Evolutionary conservation across 2,797 vertebrate genomes (phyloP), one percentile per base, ranked within the genome.

Genomic region (Acropternis orthonyx): DNA sequence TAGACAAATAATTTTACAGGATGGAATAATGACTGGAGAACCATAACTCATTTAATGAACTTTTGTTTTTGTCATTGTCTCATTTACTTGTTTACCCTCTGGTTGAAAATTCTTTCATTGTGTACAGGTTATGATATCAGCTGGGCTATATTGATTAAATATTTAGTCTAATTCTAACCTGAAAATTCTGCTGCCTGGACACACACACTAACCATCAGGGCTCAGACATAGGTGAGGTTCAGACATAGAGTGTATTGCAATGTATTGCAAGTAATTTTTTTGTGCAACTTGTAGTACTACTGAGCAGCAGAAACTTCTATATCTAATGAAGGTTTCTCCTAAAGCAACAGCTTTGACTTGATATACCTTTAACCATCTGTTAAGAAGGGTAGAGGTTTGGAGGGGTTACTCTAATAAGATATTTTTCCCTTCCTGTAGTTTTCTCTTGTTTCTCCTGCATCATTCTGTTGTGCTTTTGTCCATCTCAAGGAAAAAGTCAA

Each of bases 41-140:
- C 7, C 1, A 0, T 28, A 66, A 43, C 3, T 46, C 2, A 0
- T 11, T 39, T 19, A 10, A 30, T 36, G 11, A 79, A 58, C 14
- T 39, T 79, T 58, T 66, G 37, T 1, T 27, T 78, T 81, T 69
- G 46, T 48, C 16, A 9, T 4, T 63, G 1, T 66, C 12, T 72
- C 19, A 36, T 65, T 84, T 81, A 34, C 12, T 78, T n/a, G 34
- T n/a, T 73, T 66, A 36, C 6, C 5, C 79, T 62, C 36, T 48
- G 22, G 13, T 17, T 85, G 18, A 74, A 82, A 83, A 55, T 39
- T 48, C 22, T 32, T 55, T 89, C 3, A 1, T 44, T 28, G 67
- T 2, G 0, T 32, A 10, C 7, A 14, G 10, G 7, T 46, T 66
- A 27, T 13, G 20, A 5, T 54, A 72, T 20, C 30, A 75, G 1